Conservation (phyloP, 53 echinoderm and acorn worm genomes). For the Temnopleurus reevesii region DNA sequence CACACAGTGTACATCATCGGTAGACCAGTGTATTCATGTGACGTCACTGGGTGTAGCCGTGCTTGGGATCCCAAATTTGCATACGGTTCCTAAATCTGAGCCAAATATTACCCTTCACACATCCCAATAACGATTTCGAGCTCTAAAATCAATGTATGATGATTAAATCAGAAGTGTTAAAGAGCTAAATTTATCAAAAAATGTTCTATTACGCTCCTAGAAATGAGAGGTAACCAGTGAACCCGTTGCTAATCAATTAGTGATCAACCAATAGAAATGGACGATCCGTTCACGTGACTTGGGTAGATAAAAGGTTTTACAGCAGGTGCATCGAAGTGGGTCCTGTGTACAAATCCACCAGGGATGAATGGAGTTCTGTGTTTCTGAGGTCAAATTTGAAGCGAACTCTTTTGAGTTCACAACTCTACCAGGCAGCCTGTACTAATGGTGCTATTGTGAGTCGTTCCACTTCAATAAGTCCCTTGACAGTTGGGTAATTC, state of each 20-base stretch:
- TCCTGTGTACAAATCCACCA: background rate
- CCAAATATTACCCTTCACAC: background rate
- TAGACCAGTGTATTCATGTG: conserved; percentile 54
- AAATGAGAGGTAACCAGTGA: background rate
- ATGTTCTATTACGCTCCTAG: background rate
- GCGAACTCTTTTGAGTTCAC: conserved; percentile 27
- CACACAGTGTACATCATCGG: background rate
- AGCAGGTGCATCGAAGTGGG: conserved; percentile 49
- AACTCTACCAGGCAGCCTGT: background rate
- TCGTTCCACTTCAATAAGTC: background rate
- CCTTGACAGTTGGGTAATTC: conserved; percentile 1
- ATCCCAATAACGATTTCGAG: background rate
- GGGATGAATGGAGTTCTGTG: conserved; percentile 15
- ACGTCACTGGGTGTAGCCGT: conserved; percentile 64
- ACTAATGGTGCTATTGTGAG: conserved; percentile 13
- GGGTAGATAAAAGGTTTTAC: conserved; percentile 29
- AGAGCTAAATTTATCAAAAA: background rate
- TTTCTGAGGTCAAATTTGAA: conserved; percentile 9
- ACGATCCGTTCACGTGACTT: background rate
- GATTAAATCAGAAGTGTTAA: background rate
- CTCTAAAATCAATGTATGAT: background rate
- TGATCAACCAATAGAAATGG: conserved; percentile 1
- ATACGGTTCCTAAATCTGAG: background rate
- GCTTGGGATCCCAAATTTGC: conserved; percentile 53
- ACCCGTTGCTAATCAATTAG: conserved; percentile 47